These are phyloP conservation scores for Mus caroli DNA, from an alignment of 2,797 vertebrate species.

Conservation along the genomic window DNA sequence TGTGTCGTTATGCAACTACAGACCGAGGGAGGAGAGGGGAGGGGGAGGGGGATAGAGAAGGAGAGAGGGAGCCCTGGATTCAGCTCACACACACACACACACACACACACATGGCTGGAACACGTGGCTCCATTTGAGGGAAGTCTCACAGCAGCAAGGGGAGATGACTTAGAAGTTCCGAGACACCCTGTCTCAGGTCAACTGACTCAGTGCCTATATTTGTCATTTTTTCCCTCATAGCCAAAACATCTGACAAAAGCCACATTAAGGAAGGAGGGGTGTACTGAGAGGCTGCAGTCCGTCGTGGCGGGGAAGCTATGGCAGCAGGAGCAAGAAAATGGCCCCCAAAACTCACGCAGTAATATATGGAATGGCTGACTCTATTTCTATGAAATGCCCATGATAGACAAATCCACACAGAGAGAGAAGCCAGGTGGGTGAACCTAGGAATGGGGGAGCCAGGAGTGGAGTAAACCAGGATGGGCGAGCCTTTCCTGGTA, in stretches of 20 bases:
- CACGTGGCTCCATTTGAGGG: too few species aligned
- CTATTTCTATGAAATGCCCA: neutral
- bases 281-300: neutral
- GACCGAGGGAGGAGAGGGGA: neutral
- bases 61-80: neutral
- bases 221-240: neutral
- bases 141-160: rapidly evolving
- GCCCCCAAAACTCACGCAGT: neutral
- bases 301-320: neutral
- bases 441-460: rapidly evolving
- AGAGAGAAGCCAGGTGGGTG: neutral
- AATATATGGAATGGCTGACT: neutral
- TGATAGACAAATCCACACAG: neutral
- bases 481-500: neutral
- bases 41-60: neutral
- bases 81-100: too few species aligned
- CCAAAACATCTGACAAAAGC: neutral
- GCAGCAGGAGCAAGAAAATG: neutral
- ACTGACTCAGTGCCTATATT: rapidly evolving
- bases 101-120: neutral
- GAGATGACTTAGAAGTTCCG: neutral
- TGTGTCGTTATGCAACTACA: neutral
- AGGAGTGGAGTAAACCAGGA: neutral
- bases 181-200: neutral
- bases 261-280: neutral